phyloP scores from a whole-genome alignment of 2,113 vertebrate genomes.

The Dipodomys merriami region DNA sequence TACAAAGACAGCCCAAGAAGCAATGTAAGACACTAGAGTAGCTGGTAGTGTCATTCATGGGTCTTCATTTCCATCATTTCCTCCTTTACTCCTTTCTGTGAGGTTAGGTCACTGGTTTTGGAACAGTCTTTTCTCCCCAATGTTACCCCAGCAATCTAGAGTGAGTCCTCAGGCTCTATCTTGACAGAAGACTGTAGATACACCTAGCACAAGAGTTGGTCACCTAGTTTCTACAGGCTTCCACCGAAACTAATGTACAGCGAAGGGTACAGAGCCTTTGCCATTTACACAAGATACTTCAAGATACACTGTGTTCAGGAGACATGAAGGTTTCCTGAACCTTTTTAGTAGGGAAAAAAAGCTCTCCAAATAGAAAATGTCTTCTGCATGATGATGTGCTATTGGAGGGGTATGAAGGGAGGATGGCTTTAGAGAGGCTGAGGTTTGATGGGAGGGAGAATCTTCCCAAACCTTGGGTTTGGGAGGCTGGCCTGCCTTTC shows the following conservation, averaged over 20 bases:
- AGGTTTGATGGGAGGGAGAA: not conserved
- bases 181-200: fast-evolving
- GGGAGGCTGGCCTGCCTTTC: fast-evolving
- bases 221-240: not conserved
- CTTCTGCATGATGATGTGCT: not conserved
- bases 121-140: not conserved
- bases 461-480: not conserved
- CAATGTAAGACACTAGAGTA: not conserved
- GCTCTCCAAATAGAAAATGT: not conserved
- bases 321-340: constrained; percentile 1
- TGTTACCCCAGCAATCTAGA: not conserved
- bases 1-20: not conserved
- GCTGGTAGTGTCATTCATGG: not conserved
- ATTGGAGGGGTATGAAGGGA: not conserved
- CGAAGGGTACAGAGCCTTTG: not conserved
- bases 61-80: not conserved
- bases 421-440: not conserved
- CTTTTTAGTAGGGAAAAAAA: constrained; percentile 23
- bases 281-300: not conserved
- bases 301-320: not conserved
- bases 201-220: no score
- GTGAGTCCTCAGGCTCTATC: not conserved
- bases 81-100: not conserved
- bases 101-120: not conserved
- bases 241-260: not conserved